These are phyloP conservation scores for Pseudomyrmex pallidus DNA, from an alignment of 1,140 invertebrate genomes.

Conservation along the genomic window DNA sequence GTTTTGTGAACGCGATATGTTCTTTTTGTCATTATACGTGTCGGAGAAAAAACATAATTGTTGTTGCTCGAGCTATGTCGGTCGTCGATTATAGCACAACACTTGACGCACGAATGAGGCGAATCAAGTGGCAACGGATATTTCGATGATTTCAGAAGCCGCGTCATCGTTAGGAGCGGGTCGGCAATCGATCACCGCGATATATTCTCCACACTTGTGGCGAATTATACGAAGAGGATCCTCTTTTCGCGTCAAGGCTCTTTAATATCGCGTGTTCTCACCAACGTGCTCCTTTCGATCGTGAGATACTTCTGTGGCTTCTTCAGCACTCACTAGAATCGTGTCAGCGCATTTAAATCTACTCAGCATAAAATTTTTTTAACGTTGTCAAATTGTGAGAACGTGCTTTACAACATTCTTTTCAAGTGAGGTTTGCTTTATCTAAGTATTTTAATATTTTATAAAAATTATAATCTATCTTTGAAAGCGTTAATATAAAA, in stretches of 20 bases:
- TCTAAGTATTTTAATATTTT: too few relatives aligned
- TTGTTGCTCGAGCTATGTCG: slow-evolving; percentile 3
- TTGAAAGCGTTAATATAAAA: too few relatives aligned
- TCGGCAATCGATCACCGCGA: slow-evolving; percentile 45
- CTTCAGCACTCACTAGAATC: neutral
- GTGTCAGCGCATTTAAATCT: slow-evolving; percentile 19
- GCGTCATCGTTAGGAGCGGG: slow-evolving; percentile 45
- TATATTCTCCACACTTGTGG: too few relatives aligned
- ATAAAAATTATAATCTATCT: too few relatives aligned
- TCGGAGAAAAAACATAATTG: slow-evolving; percentile 59
- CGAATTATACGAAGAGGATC: neutral
- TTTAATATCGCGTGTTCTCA: slow-evolving; percentile 2
- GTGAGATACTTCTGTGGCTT: neutral
- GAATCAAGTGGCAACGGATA: slow-evolving; percentile 26
- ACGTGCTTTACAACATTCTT: neutral
- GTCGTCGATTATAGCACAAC: slow-evolving; percentile 47
- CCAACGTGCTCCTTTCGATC: neutral
- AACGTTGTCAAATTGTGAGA: neutral
- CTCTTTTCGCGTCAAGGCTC: slow-evolving; percentile 32
- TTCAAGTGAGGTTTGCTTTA: too few relatives aligned
- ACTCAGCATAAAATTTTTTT: slow-evolving; percentile 15
- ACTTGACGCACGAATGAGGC: slow-evolving; percentile 23
- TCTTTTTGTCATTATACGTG: slow-evolving; percentile 49
- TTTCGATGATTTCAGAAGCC: slow-evolving; percentile 61
- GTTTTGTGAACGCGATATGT: slow-evolving; percentile 35